Evolutionary conservation across 2,888 invertebrate genomes (phyloP).

Genomic region (Melieria picta): DNA sequence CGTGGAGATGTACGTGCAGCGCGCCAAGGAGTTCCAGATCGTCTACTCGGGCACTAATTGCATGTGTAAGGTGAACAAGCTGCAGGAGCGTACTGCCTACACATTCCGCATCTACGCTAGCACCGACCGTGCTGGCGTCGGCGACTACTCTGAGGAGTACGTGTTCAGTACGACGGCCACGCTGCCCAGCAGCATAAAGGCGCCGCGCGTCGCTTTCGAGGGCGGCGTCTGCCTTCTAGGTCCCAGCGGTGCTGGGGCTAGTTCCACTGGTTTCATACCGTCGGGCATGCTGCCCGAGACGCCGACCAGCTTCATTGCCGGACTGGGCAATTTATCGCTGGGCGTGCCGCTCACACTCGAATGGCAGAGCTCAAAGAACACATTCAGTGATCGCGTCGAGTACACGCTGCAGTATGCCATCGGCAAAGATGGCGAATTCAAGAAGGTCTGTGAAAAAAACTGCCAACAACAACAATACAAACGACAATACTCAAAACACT

Average conservation of each 20-base stretch:
- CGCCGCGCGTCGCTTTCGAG: constrained; percentile 71
- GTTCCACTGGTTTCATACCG: constrained; percentile 63
- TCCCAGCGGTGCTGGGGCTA: constrained; percentile 53
- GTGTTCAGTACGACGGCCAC: constrained; percentile 80
- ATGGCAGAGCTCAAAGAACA: constrained; percentile 72
- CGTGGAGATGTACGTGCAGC: constrained; percentile 82
- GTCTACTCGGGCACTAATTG: constrained; percentile 81
- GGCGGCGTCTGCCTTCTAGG: constrained; percentile 53
- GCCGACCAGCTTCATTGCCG: constrained; percentile 45
- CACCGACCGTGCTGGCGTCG: constrained; percentile 84
- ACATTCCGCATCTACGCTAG: constrained; percentile 86
- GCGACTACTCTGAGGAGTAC: constrained; percentile 78
- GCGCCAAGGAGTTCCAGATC: constrained; percentile 74
- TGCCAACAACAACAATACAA: not conserved
- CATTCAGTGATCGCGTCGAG: constrained; percentile 74
- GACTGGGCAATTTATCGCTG: constrained; percentile 68
- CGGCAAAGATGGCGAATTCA: constrained; percentile 71
- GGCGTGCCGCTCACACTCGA: constrained; percentile 68
- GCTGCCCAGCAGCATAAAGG: constrained; percentile 82
- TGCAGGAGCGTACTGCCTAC: constrained; percentile 84
- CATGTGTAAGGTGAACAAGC: constrained; percentile 83
- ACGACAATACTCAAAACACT: not conserved
- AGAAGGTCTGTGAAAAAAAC: constrained; percentile 68
- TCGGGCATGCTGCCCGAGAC: constrained; percentile 47
- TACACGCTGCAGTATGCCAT: constrained; percentile 79